A percentile compares a stretch with the other conserved stretches of the same genome.
phyloP scores from a whole-genome alignment of 2,888 invertebrate genomes.

The Ophonus ardosiacus region DNA sequence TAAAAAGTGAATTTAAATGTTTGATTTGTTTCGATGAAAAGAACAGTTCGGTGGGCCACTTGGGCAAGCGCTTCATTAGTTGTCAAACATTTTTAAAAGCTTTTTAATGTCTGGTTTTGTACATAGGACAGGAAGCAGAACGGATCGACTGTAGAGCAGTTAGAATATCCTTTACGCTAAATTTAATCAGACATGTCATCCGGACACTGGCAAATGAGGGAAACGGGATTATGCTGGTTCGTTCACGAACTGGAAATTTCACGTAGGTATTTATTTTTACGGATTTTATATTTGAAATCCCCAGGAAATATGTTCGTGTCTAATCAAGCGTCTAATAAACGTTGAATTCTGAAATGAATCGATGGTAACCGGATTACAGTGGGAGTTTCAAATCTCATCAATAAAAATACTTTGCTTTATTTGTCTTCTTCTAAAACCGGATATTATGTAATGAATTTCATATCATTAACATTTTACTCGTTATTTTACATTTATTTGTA shows the following conservation, averaged over 20 bases:
- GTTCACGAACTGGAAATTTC: constrained; percentile 42
- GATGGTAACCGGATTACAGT: constrained; percentile 29
- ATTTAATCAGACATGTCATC: constrained; percentile 63
- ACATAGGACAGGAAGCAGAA: constrained; percentile 11
- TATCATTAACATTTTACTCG: neutral
- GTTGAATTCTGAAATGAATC: constrained; percentile 34
- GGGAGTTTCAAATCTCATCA: neutral
- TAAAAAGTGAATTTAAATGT: no score
- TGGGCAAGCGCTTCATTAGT: constrained; percentile 50
- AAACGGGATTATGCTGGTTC: constrained; percentile 50
- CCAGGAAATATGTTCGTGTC: constrained; percentile 41
- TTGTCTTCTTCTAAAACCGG: neutral
- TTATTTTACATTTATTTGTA: no score
- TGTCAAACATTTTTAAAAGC: constrained; percentile 63
- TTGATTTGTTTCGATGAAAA: no score
- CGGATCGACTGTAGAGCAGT: neutral
- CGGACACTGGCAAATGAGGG: constrained; percentile 57
- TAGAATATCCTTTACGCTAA: constrained; percentile 60
- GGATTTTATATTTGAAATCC: constrained; percentile 46
- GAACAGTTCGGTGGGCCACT: neutral
- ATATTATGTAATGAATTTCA: neutral
- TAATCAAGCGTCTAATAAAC: constrained; percentile 56
- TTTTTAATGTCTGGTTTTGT: constrained; percentile 55
- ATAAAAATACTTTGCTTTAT: constrained; percentile 1
- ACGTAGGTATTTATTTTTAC: constrained; percentile 51